Percentiles rank a stretch among this genome's conserved stretches.
phyloP scores from a whole-genome alignment of 2,888 invertebrate species.

The Sminthurinus aureus region DNA sequence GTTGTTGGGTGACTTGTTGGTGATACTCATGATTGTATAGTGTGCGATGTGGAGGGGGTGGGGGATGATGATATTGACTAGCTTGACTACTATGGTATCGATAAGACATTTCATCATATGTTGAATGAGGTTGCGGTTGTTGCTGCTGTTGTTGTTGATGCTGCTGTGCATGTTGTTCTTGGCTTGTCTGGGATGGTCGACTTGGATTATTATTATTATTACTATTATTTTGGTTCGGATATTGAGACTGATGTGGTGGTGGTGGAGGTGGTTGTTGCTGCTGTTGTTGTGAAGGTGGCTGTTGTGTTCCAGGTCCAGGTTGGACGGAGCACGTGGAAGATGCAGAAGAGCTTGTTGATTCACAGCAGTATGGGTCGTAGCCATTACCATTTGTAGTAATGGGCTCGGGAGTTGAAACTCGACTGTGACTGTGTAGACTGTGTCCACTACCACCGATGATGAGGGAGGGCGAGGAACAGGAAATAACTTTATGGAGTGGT shows the following conservation, averaged over 20 bases:
- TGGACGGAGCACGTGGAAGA: constrained; percentile 39
- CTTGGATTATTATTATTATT: not conserved
- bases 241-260: constrained; percentile 37
- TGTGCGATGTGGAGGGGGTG: not conserved
- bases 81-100: constrained; percentile 37
- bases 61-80: constrained; percentile 36
- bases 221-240: constrained; percentile 37
- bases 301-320: constrained; percentile 17
- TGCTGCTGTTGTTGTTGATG: constrained; percentile 21
- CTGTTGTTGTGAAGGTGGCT: constrained; percentile 3
- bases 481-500: constrained; percentile 39
- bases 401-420: constrained; percentile 46
- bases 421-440: constrained; percentile 27
- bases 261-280: not conserved
- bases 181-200: constrained; percentile 28
- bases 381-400: constrained; percentile 37
- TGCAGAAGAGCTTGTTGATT: constrained; percentile 50
- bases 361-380: constrained; percentile 52
- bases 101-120: constrained; percentile 47
- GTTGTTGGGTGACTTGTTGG: constrained; percentile 60
- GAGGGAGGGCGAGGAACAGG: constrained; percentile 44
- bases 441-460: constrained; percentile 15
- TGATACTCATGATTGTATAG: constrained; percentile 41
- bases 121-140: constrained; percentile 38
- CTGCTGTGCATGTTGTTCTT: no score